A percentile compares a stretch with the other conserved stretches of the same genome.
Evolutionary conservation across 2,113 vertebrate genomes (phyloP).

Genomic region (Sinocyclocheilus grahami): DNA sequence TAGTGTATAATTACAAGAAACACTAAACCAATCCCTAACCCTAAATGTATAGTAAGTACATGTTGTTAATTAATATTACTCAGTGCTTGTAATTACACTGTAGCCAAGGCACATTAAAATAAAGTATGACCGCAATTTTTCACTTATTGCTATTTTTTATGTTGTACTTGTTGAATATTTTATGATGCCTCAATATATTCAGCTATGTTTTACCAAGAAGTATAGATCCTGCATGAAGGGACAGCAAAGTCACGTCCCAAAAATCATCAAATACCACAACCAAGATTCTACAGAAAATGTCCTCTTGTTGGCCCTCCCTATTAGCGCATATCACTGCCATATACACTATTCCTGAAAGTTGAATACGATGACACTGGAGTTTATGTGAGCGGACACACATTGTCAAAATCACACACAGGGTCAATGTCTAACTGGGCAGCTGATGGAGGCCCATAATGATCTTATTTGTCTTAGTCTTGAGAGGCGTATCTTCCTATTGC

Average conservation of each 20-base stretch:
- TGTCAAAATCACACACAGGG: constrained; percentile 15
- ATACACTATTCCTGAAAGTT: neutral
- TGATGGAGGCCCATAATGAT: constrained; percentile 14
- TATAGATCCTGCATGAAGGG: neutral
- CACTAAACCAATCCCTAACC: too few relatives aligned
- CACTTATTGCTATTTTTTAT: neutral
- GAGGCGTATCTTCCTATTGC: neutral
- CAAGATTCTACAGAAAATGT: neutral
- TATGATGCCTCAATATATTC: neutral
- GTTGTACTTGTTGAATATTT: neutral
- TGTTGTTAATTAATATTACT: neutral
- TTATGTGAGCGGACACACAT: neutral
- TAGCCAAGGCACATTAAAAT: neutral
- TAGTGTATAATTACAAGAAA: neutral
- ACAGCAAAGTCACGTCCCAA: neutral
- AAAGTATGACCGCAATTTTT: neutral
- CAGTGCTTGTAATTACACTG: neutral
- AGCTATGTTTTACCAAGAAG: neutral
- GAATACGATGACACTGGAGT: neutral
- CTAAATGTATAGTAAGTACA: neutral
- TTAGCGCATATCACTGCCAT: neutral
- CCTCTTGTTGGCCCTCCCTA: neutral
- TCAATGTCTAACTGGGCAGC: neutral
- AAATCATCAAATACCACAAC: neutral
- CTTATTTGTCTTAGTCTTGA: constrained; percentile 5